Base-by-base conservation (phyloP, 2,113 vertebrate genomes). In the Eubucco bourcierii region DNA sequence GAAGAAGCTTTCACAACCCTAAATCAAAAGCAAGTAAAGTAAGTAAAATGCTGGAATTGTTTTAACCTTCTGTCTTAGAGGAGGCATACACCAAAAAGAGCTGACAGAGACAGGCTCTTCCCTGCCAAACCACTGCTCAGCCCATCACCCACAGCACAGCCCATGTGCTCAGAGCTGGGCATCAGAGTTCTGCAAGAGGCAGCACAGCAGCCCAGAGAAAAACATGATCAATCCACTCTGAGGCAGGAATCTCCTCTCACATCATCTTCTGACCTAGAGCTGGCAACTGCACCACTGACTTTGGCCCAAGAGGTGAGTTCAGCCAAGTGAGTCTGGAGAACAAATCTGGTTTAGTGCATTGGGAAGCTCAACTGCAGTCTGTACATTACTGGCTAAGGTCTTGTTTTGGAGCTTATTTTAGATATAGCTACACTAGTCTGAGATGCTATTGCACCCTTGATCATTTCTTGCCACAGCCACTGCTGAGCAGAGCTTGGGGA, bases 271-370 rank as follows among this genome's bases (percentile, higher is more conserved):
- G n/a, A 29, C 20, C 15, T 39, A 39, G 39, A 46, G 17, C 34
- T 84, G 59, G 50, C 50, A 82, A 55, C 33, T 68, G 39, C 10
- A 7, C 37, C 28, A 11, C 21, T 60, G 23, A 9, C 33, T 74
- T 60, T 39, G 59, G 28, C 11, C 50, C 41, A 15, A 41, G 41
- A 75, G 6, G 23, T 46, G 27, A 79, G 53, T 46, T 84, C 55
- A 70, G 29, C 19, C 1, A 0, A 34, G 37, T 0, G 1, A 10
- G 9, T 46, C 9, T 87, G 46, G 56, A 46, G 10, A 31, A 75
- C 18, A 63, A 80, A 75, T n/a, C n/a, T 59, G 39, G 6, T 60
- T 19, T 67, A 60, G 37, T 29, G 12, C 33, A 56, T n/a, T 2
- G 10, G 74, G 31, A 64, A 87, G 13, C 4, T 84, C 24, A 46